A percentile compares a stretch with the other conserved stretches of the same genome.
Evolutionary conservation across 2,888 invertebrate genomes (phyloP).

Genomic region (Amphipoea oculea): DNA sequence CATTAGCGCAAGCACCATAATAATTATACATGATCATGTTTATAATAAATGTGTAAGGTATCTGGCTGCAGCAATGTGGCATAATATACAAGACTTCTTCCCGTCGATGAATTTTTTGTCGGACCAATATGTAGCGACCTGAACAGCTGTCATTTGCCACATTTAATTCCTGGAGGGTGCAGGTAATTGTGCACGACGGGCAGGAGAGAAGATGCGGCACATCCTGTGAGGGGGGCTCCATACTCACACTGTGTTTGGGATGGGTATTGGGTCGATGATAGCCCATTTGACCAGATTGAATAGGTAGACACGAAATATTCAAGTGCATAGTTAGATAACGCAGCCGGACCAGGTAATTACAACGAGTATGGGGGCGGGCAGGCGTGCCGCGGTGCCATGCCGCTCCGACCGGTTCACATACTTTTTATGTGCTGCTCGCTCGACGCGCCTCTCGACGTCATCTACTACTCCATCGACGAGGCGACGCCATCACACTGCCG

Average conservation of each 20-base stretch:
- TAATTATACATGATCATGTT: neutral
- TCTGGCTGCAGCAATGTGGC: neutral
- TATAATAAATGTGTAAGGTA: neutral
- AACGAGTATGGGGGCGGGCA: conserved; percentile 16
- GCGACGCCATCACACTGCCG: neutral
- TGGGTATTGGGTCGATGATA: neutral
- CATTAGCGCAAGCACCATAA: neutral
- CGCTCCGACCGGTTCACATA: conserved; percentile 48
- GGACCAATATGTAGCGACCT: neutral
- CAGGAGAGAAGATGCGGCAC: neutral
- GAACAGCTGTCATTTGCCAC: neutral
- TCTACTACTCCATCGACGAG: neutral
- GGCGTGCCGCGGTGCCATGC: neutral
- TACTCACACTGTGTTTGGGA: no score
- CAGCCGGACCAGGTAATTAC: conserved; percentile 35
- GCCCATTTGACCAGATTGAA: neutral
- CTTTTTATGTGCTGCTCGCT: conserved; percentile 33
- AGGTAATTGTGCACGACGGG: neutral
- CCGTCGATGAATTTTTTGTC: neutral
- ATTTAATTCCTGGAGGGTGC: neutral
- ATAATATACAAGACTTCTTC: neutral
- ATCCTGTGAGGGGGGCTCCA: neutral
- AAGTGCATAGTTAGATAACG: neutral
- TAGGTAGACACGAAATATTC: neutral
- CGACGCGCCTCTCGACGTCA: neutral